phyloP scores from a whole-genome alignment of 1,140 invertebrate species.

The Trichonephila clavata region DNA sequence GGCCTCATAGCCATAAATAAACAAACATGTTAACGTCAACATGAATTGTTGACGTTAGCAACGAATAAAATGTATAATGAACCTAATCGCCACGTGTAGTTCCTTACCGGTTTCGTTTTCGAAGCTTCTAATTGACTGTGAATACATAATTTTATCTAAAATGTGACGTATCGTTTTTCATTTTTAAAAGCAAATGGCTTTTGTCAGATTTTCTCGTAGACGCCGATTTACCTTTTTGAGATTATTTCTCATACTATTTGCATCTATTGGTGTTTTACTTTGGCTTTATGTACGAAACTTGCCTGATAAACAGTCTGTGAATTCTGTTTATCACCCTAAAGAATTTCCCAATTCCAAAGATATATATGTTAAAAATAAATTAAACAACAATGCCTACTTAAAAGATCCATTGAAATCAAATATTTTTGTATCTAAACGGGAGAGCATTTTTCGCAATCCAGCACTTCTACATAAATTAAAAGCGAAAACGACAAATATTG shows the following conservation, averaged over 20 bases:
- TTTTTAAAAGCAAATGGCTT: conserved; percentile 25
- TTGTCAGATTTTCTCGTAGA: conserved; percentile 43
- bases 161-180: background rate
- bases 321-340: background rate
- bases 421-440: conserved; percentile 38
- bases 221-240: conserved; percentile 28
- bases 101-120: conserved; percentile 40
- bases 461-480: conserved; percentile 58
- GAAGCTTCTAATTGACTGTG: background rate
- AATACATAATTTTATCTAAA: background rate
- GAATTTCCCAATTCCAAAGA: background rate
- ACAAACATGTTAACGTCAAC: conserved; percentile 19
- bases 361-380: background rate
- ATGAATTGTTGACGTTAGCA: conserved; percentile 66
- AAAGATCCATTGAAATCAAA: background rate
- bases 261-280: conserved; percentile 33
- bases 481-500: conserved; percentile 27
- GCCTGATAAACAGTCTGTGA: background rate
- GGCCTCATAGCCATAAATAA: background rate
- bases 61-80: conserved; percentile 15
- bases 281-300: conserved; percentile 42
- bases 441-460: conserved; percentile 51
- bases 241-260: conserved; percentile 24
- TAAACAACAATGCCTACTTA: background rate
- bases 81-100: conserved; percentile 60